A percentile compares a stretch with the other conserved stretches of the same genome.
These are phyloP conservation scores for Drosophila micromelanica DNA, from an alignment of 1,140 invertebrate species.

Conservation along the genomic window DNA sequence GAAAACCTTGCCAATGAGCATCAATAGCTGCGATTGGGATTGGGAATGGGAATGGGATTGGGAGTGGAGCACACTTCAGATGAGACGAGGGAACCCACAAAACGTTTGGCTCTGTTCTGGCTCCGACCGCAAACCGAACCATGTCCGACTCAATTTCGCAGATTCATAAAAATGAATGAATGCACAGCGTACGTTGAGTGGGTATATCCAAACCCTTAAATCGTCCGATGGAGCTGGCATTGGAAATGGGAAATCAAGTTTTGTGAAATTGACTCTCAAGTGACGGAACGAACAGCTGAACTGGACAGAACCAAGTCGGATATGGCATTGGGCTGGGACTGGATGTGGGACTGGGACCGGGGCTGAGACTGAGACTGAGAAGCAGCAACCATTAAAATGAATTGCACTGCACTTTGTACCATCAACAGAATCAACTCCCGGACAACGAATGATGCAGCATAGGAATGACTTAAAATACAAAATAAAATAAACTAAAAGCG, in stretches of 20 bases:
- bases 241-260: conserved; percentile 82
- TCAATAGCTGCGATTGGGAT: conserved; percentile 47
- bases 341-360: no score
- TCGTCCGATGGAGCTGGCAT: conserved; percentile 54
- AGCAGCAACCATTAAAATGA: conserved; percentile 79
- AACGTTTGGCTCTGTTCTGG: conserved; percentile 29
- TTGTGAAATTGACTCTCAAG: conserved; percentile 83
- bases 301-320: conserved; percentile 6
- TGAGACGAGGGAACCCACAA: conserved; percentile 22
- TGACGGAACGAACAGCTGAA: conserved; percentile 55
- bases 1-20: conserved; percentile 45
- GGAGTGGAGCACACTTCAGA: conserved; percentile 36
- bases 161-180: conserved; percentile 80
- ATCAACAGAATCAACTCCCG: conserved; percentile 82
- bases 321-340: not conserved
- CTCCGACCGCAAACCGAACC: conserved; percentile 70
- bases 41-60: not conserved
- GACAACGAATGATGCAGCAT: conserved; percentile 75
- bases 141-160: conserved; percentile 76
- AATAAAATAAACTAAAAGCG: conserved; percentile 70
- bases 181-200: conserved; percentile 49
- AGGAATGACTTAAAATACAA: conserved; percentile 78
- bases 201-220: conserved; percentile 52
- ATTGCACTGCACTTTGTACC: conserved; percentile 83
- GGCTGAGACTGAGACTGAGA: not conserved